Conservation (phyloP, 2,797 vertebrate species). For the Luscinia luscinia region DNA sequence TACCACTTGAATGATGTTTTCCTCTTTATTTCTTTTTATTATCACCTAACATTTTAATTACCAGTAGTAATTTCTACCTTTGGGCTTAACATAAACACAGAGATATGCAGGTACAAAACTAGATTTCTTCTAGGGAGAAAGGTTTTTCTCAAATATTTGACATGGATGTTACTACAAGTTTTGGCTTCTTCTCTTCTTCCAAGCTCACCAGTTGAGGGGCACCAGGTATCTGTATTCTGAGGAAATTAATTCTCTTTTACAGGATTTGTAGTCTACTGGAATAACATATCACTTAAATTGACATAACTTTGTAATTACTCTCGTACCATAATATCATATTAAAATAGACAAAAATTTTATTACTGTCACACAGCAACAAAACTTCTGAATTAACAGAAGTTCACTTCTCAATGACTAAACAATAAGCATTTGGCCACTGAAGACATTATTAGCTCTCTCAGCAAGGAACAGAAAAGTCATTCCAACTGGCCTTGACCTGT, state of each 20-base stretch:
- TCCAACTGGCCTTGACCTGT: neutral
- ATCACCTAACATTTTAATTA: neutral
- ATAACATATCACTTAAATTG: neutral
- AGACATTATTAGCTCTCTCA: neutral
- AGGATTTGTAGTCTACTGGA: neutral
- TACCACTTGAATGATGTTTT: neutral
- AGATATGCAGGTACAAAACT: neutral
- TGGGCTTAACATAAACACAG: neutral
- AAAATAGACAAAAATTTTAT: neutral
- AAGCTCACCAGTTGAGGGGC: neutral
- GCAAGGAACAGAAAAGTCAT: neutral
- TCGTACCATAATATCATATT: neutral
- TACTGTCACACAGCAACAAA: neutral
- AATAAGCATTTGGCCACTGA: neutral
- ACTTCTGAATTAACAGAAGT: neutral
- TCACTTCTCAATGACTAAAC: neutral
- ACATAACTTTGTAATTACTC: neutral
- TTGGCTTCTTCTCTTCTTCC: neutral
- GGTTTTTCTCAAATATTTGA: neutral
- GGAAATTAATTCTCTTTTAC: neutral
- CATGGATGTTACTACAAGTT: neutral
- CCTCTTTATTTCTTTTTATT: neutral
- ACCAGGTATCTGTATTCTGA: neutral
- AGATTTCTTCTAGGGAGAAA: neutral
- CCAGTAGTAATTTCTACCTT: neutral